These are phyloP conservation scores for Chunga burmeisteri DNA, from an alignment of 2,113 vertebrate genomes.

Conservation along the genomic window DNA sequence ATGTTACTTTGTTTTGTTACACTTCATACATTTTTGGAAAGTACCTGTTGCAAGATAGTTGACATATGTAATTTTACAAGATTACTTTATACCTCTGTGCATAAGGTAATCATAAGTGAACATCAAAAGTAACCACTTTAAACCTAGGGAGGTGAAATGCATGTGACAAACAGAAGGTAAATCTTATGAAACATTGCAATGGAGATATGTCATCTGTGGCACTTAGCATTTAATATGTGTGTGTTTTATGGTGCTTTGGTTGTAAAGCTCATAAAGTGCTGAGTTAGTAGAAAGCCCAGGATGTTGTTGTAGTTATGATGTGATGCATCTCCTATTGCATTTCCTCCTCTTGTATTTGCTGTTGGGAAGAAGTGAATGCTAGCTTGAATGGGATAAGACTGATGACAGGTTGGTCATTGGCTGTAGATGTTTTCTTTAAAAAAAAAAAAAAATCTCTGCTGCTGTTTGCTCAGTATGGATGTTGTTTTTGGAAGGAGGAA, in stretches of 20 bases:
- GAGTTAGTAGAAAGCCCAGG: not conserved
- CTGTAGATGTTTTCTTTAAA: not conserved
- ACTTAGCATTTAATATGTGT: not conserved
- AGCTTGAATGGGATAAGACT: not conserved
- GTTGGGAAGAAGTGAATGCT: not conserved
- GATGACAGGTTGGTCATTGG: not conserved
- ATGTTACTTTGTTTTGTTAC: not conserved
- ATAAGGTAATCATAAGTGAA: not conserved
- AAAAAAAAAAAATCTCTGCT: not conserved
- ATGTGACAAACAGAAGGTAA: not conserved
- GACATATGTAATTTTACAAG: not conserved
- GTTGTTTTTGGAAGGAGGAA: not conserved
- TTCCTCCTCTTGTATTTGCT: not conserved
- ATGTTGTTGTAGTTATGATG: not conserved
- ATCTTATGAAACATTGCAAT: not conserved
- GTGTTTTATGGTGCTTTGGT: not conserved
- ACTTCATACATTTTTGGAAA: not conserved
- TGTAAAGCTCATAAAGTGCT: not conserved
- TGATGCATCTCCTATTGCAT: not conserved
- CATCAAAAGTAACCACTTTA: not conserved
- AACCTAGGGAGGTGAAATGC: not conserved
- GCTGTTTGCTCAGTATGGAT: not conserved
- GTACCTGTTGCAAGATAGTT: not conserved
- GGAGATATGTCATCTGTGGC: not conserved
- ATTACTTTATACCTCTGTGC: not conserved